phyloP scores from a whole-genome alignment of 2,888 invertebrate genomes.

The Autographa gamma region DNA sequence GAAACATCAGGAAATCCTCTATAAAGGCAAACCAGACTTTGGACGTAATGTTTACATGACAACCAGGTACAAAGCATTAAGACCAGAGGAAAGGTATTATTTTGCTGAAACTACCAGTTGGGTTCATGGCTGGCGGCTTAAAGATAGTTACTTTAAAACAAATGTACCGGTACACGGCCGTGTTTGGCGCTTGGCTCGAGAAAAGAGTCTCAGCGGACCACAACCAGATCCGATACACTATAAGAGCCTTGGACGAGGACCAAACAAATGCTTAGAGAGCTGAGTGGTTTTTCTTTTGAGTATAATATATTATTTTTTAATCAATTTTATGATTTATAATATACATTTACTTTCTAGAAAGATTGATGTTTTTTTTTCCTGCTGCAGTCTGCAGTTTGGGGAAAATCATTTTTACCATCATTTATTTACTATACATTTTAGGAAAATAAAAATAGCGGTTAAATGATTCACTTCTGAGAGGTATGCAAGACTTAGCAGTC shows the following conservation, averaged over 20 bases:
- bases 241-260: neutral
- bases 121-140: constrained; percentile 41
- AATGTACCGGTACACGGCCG: constrained; percentile 19
- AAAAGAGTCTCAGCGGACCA: constrained; percentile 24
- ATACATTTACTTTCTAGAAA: neutral
- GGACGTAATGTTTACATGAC: constrained; percentile 31
- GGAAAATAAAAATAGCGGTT: too few relatives aligned
- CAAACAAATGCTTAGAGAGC: constrained; percentile 9
- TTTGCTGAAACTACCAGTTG: constrained; percentile 34
- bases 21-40: constrained; percentile 21
- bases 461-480: too few relatives aligned
- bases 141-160: constrained; percentile 20
- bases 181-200: constrained; percentile 25
- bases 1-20: constrained; percentile 16
- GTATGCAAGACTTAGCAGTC: too few relatives aligned
- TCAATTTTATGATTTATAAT: neutral
- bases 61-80: neutral
- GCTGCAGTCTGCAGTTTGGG: too few relatives aligned
- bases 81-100: constrained; percentile 33
- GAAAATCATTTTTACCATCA: too few relatives aligned
- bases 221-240: constrained; percentile 33
- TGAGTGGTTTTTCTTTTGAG: constrained; percentile 14
- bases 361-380: neutral
- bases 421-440: too few relatives aligned
- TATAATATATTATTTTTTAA: constrained; percentile 5